Percentiles rank a stretch among this genome's conserved stretches.
Evolutionary conservation across 2,113 vertebrate species (phyloP).

Genomic region (Vidua chalybeata): DNA sequence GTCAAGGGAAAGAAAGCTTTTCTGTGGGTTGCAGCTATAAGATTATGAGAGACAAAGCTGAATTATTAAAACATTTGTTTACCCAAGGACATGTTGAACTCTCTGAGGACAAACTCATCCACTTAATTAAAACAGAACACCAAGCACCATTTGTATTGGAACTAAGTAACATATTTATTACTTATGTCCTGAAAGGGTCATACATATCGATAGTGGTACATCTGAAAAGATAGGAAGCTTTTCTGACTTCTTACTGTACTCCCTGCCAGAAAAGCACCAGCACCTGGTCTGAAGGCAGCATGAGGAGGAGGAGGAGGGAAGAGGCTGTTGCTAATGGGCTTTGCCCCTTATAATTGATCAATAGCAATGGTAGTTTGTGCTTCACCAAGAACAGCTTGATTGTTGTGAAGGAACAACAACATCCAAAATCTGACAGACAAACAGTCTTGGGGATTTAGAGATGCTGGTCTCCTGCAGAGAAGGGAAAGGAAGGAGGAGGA

Average conservation of each 20-base stretch:
- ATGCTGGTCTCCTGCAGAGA: neutral
- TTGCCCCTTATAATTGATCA: neutral
- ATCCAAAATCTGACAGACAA: neutral
- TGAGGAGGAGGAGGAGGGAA: neutral
- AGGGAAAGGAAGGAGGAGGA: neutral
- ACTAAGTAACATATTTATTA: slow-evolving; percentile 36
- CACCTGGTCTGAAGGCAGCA: neutral
- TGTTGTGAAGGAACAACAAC: neutral
- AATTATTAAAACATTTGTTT: slow-evolving; percentile 44
- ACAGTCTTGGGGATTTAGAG: neutral
- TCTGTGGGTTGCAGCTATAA: slow-evolving; percentile 1
- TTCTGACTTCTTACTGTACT: neutral
- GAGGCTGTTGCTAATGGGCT: neutral
- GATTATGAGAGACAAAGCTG: neutral
- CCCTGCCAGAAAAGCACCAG: neutral
- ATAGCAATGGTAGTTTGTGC: neutral
- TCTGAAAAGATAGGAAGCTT: neutral
- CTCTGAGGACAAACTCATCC: neutral
- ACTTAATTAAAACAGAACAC: slow-evolving; percentile 37
- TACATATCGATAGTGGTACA: neutral
- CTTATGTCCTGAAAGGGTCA: neutral
- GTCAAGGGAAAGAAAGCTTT: neutral
- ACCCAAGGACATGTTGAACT: neutral
- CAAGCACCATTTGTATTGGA: slow-evolving; percentile 4
- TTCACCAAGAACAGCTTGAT: neutral